Evolutionary conservation across 2,888 invertebrate genomes (phyloP), one percentile per base, ranked within the genome.

Genomic region (Ypsolopha scabrella): DNA sequence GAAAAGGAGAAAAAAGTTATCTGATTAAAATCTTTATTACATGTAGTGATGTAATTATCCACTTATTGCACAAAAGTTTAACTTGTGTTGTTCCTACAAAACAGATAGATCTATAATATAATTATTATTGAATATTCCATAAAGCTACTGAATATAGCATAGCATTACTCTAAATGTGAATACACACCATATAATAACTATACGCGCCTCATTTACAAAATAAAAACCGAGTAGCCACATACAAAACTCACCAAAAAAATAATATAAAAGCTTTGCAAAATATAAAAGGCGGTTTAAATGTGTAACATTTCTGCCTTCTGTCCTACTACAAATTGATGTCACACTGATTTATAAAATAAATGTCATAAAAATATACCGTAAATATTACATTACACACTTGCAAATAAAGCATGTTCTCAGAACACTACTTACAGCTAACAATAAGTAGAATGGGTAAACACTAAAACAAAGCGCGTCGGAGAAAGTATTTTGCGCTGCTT

Each of bases 21-120:
- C 24, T 35, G 35, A 46, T 11, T 46, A 36, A 35, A 46, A 1
- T 46, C 11, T 35, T 33, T 33, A 8, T 47, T 13, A 37, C 4
- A 24, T 24, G 24, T 24, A 4, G 24, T 24, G 24, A 24, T 24
- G 24, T 43, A 47, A 46, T 11, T 34, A 43, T 43, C 35, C 47
- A 38, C 47, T 47, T 47, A 47, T 47, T 47, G 47, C 47, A 47
- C 47, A 37, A 10, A 37, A 10, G 37, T 33, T 47, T 47, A 47
- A 11, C 43, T 24, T 24, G 24, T 24, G 24, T 24, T 3, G 24
- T 24, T 24, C 24, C 24, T 24, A 24, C 4, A 4, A 24, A 4
- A 24, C 24, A 24, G 24, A 24, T 24, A 24, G 2, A 24, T 24
- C 24, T 24, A 3, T 24, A 24, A 24, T 24, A 24, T 24, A n/a